A percentile compares a stretch with the other conserved stretches of the same genome.
phyloP scores from a whole-genome alignment of 2,113 vertebrate species.

The Salvelinus namaycush region DNA sequence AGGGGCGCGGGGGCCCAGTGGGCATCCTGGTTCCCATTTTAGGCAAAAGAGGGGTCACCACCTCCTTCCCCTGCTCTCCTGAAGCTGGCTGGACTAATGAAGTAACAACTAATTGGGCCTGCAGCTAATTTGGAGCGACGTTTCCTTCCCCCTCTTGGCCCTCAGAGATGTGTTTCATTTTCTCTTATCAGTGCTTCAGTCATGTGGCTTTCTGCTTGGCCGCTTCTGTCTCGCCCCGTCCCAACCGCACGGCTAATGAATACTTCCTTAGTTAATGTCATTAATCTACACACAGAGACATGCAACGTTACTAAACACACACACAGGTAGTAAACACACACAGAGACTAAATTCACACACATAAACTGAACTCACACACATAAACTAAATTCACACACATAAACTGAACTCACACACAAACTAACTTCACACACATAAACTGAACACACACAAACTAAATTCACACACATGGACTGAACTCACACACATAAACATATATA shows the following conservation, averaged over 20 bases:
- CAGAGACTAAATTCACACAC: too few species aligned
- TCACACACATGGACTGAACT: too few species aligned
- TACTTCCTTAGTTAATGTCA: conserved; percentile 95
- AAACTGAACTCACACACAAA: too few species aligned
- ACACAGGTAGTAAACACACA: conserved; percentile 48
- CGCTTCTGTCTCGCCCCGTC: conserved; percentile 82
- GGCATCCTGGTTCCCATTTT: conserved; percentile 34
- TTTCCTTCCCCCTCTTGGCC: conserved; percentile 89
- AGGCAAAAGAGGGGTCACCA: conserved; percentile 78
- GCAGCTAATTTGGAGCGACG: conserved; percentile 93
- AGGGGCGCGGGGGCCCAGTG: conserved; percentile 13
- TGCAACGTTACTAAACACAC: conserved; percentile 77
- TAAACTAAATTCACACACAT: too few species aligned
- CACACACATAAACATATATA: too few species aligned
- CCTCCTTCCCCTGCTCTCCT: conserved; percentile 74
- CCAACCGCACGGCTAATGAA: conserved; percentile 77
- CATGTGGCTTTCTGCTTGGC: conserved; percentile 93
- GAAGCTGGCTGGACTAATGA: conserved; percentile 85
- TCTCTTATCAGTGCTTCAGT: conserved; percentile 91
- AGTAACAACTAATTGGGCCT: conserved; percentile 87
- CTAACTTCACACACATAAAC: too few species aligned
- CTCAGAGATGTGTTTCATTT: conserved; percentile 92
- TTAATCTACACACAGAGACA: conserved; percentile 88
- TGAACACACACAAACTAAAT: too few species aligned
- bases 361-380: too few species aligned